Base-by-base conservation (phyloP, 2,113 vertebrate species). In the Chaetodon trifascialis region DNA sequence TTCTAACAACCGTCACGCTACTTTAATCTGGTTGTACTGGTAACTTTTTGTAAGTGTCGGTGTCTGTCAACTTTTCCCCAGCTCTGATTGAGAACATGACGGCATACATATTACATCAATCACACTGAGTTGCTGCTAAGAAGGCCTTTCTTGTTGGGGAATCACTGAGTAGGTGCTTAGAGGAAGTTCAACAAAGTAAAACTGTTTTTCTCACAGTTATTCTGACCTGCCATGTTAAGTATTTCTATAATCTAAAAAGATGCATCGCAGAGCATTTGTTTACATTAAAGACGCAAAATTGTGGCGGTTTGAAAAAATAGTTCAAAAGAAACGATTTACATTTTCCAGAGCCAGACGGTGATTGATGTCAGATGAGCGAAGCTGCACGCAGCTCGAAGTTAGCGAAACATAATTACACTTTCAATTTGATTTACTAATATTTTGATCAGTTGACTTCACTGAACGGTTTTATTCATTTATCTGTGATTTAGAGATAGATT, bases 41-140 rank as follows among this genome's bases (percentile, higher is more conserved):
- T 55, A 92, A 90, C 91, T 91, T 93, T 84, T 76, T 67, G 25
- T 79, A 75, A 56, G 74, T 16, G 51, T 92, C 71, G 68, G 55
- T 84, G 79, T 84, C 83, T 71, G 80, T 89, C 89, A 88, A 89
- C 84, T 91, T 86, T 81, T 58, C 74, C 59, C 54, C 73, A 67
- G 72, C 88, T 89, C 85, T 67, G 89, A 91, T 84, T 67, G 77
- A 81, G 84, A 86, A 88, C 80, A 86, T 78, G 86, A 74, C 21
- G 4, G 23, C 86, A 90, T 92, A 64, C 81, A 93, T 90, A 88
- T 92, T 87, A 91, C 86, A 93, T 91, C 89, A 93, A 72, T 91
- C 66, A 55, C 79, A 49, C n/a, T 1, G 65, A 82, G 55, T n/a
- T 79, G 78, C 79, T 73, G 75, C 71, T 68, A 83, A 71, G 64